phyloP scores from a whole-genome alignment of 2,797 vertebrate genomes.

The Syndactyla subalaris region DNA sequence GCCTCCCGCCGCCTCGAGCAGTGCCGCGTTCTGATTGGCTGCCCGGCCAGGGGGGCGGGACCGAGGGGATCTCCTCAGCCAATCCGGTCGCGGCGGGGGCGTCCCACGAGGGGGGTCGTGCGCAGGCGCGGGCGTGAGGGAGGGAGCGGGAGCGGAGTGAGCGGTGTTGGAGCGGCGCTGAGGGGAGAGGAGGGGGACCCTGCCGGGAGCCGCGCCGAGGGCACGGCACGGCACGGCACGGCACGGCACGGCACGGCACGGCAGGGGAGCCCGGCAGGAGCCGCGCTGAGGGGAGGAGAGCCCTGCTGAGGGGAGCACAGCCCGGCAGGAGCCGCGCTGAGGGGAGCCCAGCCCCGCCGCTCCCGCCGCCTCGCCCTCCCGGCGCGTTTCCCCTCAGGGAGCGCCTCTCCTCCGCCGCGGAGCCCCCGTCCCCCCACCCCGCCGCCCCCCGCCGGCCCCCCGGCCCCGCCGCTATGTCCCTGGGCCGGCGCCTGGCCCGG shows the following conservation, averaged over 20 bases:
- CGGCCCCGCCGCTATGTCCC: conserved; percentile 56
- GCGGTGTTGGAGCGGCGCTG: background rate
- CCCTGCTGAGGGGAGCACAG: too few species aligned
- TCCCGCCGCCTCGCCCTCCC: background rate
- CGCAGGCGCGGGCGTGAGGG: conserved; percentile 13
- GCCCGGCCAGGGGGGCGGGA: fast-evolving
- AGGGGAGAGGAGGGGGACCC: too few species aligned
- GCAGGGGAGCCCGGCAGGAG: too few species aligned
- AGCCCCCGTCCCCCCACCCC: background rate
- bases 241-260: too few species aligned
- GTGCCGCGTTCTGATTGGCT: background rate
- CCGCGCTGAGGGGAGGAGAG: background rate
- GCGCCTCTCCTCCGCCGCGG: background rate
- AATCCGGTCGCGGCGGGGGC: background rate
- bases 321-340: background rate
- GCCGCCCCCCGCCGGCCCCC: background rate
- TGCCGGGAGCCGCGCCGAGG: too few species aligned
- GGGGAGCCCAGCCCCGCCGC: background rate
- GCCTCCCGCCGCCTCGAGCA: background rate
- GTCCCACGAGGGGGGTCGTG: background rate
- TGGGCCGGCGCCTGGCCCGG: conserved; percentile 46
- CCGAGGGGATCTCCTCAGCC: fast-evolving
- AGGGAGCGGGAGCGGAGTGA: background rate
- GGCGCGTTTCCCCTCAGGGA: background rate
- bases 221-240: too few species aligned